phyloP scores from a whole-genome alignment of 2,888 invertebrate genomes.

The Chouioia cunea region DNA sequence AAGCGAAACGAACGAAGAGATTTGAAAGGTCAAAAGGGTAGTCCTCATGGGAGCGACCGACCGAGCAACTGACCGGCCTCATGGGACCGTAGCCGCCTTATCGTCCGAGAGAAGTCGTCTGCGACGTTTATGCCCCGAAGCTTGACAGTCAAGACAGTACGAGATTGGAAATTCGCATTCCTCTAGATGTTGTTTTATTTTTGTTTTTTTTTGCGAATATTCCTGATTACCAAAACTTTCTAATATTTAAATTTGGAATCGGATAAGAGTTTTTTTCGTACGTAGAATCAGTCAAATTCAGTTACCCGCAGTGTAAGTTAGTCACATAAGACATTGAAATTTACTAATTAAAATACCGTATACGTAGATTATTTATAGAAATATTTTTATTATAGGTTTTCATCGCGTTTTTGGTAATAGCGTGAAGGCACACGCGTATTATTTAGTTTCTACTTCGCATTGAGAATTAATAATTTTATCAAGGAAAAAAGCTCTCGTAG shows the following conservation, averaged over 20 bases:
- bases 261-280: too few relatives aligned
- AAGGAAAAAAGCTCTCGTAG: slow-evolving; percentile 31
- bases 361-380: too few relatives aligned
- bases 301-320: too few relatives aligned
- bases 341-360: too few relatives aligned
- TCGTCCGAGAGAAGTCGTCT: too few relatives aligned
- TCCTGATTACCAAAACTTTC: too few relatives aligned
- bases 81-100: neutral
- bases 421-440: slow-evolving; percentile 4
- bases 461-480: slow-evolving; percentile 41
- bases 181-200: too few relatives aligned
- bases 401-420: neutral
- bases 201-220: too few relatives aligned
- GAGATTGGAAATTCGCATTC: slow-evolving; percentile 15
- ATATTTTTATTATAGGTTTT: too few relatives aligned
- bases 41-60: slow-evolving; percentile 32
- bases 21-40: slow-evolving; percentile 8
- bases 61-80: neutral
- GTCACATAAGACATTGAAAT: too few relatives aligned
- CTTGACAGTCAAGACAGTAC: slow-evolving; percentile 11
- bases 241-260: too few relatives aligned
- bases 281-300: too few relatives aligned
- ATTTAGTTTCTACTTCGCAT: slow-evolving; percentile 19
- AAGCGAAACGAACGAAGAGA: slow-evolving; percentile 1
- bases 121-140: slow-evolving; percentile 1